Evolutionary conservation across 2,888 invertebrate genomes (phyloP).

Genomic region (Cerceris rybyensis): DNA sequence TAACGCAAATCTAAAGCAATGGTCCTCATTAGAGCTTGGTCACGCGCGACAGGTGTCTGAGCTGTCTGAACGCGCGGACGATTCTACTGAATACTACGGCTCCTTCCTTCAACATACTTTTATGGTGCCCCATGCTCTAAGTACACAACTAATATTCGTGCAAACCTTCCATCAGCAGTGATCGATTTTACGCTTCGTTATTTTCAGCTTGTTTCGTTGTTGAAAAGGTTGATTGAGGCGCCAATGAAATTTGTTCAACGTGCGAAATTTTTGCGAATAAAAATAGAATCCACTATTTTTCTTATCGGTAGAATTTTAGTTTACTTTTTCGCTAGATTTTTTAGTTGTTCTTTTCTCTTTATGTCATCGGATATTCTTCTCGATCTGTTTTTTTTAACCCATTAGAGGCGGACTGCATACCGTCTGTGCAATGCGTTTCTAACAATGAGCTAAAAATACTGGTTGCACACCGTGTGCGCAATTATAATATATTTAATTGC

Average conservation of each 20-base stretch:
- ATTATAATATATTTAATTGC: no score
- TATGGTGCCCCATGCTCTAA: slow-evolving; percentile 14
- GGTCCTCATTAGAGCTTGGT: slow-evolving; percentile 35
- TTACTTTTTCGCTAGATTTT: no score
- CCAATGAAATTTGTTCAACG: background rate
- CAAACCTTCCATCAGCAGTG: slow-evolving; percentile 8
- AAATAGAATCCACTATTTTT: no score
- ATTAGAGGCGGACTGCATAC: no score
- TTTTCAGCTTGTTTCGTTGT: background rate
- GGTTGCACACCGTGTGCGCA: no score
- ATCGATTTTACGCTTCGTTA: slow-evolving; percentile 17
- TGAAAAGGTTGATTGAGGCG: background rate
- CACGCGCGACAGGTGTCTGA: slow-evolving; percentile 45
- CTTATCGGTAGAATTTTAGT: no score
- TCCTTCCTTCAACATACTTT: slow-evolving; percentile 21
- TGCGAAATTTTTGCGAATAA: background rate
- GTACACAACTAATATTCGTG: slow-evolving; percentile 9
- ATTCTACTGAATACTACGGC: background rate
- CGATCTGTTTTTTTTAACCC: no score
- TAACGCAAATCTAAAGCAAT: slow-evolving; percentile 24
- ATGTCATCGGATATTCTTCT: no score
- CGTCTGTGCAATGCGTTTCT: no score
- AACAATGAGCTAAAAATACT: no score
- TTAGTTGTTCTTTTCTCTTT: no score
- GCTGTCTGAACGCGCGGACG: background rate